Evolutionary conservation across 2,888 invertebrate genomes (phyloP).

Genomic region (Tyria jacobaeae): DNA sequence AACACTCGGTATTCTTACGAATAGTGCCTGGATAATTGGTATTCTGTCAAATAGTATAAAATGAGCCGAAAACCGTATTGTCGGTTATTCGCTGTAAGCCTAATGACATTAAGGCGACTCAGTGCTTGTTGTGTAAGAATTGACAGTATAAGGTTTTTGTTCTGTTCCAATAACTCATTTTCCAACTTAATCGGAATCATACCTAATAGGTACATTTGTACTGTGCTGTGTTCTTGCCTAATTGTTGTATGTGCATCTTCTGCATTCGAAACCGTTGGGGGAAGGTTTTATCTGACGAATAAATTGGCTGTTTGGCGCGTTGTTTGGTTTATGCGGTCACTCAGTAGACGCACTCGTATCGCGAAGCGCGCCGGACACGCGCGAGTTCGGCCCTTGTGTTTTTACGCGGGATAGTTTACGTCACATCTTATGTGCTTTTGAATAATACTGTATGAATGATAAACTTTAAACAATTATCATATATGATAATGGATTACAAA

Average conservation of each 20-base stretch:
- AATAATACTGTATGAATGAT: constrained; percentile 42
- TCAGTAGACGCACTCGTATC: constrained; percentile 64
- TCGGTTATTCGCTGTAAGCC: too few species aligned
- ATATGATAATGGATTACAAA: constrained; percentile 54
- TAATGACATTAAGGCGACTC: too few species aligned
- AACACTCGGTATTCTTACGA: too few species aligned
- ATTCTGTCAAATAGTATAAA: too few species aligned
- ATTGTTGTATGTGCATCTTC: constrained; percentile 1
- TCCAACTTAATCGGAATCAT: not conserved
- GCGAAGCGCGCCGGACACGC: constrained; percentile 76
- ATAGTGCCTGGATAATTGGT: too few species aligned
- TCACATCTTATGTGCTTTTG: constrained; percentile 58
- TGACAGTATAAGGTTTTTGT: too few species aligned
- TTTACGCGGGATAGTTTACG: constrained; percentile 58
- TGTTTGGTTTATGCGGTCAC: constrained; percentile 41
- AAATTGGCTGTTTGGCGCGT: constrained; percentile 47
- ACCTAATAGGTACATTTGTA: not conserved
- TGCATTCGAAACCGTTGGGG: constrained; percentile 24
- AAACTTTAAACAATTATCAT: constrained; percentile 39
- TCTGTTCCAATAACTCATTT: not conserved
- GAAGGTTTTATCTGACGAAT: constrained; percentile 45
- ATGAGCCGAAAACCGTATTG: too few species aligned
- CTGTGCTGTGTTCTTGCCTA: too few species aligned
- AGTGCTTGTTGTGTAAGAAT: too few species aligned
- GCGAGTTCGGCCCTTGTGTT: constrained; percentile 58